These are phyloP conservation scores for Numenius phaeopus DNA, from an alignment of 2,797 vertebrate genomes.

Conservation along the genomic window DNA sequence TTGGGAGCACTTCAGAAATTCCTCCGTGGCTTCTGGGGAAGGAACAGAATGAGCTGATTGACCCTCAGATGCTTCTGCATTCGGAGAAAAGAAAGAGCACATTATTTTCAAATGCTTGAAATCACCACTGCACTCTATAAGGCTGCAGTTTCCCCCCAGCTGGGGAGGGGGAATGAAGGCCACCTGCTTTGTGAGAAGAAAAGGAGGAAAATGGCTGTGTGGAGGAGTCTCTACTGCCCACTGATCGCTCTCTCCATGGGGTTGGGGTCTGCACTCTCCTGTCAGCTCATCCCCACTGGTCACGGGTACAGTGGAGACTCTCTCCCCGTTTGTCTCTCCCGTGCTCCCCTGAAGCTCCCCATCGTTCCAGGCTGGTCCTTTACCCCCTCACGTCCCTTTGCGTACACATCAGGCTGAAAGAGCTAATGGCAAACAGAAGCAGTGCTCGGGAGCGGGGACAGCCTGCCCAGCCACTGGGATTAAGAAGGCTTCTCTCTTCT, in stretches of 20 bases:
- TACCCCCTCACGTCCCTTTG: neutral
- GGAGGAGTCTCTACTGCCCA: neutral
- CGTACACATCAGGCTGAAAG: neutral
- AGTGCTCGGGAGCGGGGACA: neutral
- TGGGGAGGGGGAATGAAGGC: neutral
- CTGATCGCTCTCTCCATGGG: neutral
- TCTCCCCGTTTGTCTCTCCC: accelerated
- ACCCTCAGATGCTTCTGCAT: neutral
- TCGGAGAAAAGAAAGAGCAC: neutral
- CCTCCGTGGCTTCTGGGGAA: neutral
- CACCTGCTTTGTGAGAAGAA: neutral
- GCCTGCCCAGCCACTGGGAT: neutral
- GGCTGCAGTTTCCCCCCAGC: neutral
- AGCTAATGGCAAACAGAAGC: neutral
- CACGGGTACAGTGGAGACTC: accelerated
- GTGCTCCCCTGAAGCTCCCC: neutral
- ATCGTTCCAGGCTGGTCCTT: accelerated
- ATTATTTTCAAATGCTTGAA: neutral
- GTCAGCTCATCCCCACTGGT: neutral
- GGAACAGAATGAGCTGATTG: neutral
- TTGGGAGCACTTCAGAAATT: neutral
- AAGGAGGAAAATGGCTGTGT: neutral
- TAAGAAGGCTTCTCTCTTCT: neutral
- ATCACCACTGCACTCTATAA: neutral
- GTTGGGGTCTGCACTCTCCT: neutral